These are phyloP conservation scores for Tychaedon coryphoeus DNA, from an alignment of 2,113 vertebrate species.

Conservation along the genomic window DNA sequence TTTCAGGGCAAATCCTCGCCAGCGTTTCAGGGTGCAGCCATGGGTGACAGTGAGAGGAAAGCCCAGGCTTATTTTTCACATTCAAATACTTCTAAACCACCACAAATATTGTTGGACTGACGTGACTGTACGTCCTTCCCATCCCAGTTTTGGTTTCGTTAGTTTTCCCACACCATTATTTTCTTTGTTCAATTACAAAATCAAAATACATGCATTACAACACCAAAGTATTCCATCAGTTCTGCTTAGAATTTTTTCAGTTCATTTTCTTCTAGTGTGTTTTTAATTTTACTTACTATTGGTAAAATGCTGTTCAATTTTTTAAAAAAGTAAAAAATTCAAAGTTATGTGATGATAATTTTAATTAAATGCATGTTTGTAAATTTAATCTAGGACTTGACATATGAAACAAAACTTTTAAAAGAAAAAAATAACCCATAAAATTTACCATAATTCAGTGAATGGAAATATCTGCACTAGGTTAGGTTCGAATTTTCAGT, in stretches of 20 bases:
- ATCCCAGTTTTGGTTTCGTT: neutral
- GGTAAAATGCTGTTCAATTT: neutral
- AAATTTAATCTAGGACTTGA: neutral
- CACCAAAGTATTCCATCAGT: neutral
- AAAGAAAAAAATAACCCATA: neutral
- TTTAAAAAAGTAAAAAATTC: too few relatives aligned
- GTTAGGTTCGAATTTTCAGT: neutral
- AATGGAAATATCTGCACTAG: neutral
- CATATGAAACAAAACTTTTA: neutral
- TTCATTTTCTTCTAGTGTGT: neutral
- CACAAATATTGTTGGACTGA: neutral
- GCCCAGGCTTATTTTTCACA: neutral
- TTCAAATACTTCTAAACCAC: neutral
- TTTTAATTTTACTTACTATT: neutral
- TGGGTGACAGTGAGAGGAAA: neutral
- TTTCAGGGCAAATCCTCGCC: neutral
- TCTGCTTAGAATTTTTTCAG: neutral
- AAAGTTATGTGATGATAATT: neutral
- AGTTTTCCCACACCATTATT: neutral
- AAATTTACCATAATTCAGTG: neutral
- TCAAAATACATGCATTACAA: neutral
- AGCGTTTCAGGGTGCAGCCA: neutral
- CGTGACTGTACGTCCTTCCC: neutral
- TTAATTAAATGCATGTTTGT: neutral
- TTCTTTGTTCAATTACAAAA: neutral